Conservation (phyloP, 2,113 vertebrate species). For the Dasypus novemcinctus region DNA sequence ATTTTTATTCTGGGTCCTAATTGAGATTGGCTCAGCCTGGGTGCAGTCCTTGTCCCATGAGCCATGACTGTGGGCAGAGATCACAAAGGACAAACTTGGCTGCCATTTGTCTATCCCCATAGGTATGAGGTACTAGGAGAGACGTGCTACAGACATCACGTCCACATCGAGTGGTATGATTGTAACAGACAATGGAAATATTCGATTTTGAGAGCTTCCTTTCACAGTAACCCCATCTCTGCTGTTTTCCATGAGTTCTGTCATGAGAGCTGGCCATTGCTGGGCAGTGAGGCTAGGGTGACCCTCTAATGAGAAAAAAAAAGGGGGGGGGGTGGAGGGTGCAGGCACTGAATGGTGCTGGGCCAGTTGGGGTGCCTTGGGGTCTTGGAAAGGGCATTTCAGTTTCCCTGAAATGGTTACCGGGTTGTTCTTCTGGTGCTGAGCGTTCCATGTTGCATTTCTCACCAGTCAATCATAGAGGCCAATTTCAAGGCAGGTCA, state of each 20-base stretch:
- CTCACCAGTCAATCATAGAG: not conserved
- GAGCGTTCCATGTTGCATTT: not conserved
- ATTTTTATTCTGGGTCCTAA: not conserved
- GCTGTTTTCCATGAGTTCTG: not conserved
- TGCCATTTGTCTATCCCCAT: not conserved
- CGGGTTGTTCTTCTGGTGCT: not conserved
- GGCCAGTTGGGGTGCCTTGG: fast-evolving
- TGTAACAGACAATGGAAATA: fast-evolving
- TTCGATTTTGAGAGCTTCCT: not conserved
- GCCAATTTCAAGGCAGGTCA: not conserved
- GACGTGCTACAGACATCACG: not conserved
- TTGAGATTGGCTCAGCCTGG: not conserved
- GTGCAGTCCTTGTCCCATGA: not conserved
- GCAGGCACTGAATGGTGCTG: not conserved
- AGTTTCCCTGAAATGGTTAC: not conserved
- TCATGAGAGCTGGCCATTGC: not conserved
- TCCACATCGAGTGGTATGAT: not conserved
- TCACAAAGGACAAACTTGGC: not conserved
- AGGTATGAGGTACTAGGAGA: not conserved
- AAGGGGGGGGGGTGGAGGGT: not conserved
- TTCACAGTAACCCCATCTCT: not conserved
- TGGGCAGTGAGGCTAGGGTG: not conserved
- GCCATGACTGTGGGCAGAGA: not conserved
- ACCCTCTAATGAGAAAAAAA: not conserved
- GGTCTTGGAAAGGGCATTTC: not conserved